phyloP scores from a whole-genome alignment of 92 coral and sea anemone species.

The Zoanthus gigantus region DNA sequence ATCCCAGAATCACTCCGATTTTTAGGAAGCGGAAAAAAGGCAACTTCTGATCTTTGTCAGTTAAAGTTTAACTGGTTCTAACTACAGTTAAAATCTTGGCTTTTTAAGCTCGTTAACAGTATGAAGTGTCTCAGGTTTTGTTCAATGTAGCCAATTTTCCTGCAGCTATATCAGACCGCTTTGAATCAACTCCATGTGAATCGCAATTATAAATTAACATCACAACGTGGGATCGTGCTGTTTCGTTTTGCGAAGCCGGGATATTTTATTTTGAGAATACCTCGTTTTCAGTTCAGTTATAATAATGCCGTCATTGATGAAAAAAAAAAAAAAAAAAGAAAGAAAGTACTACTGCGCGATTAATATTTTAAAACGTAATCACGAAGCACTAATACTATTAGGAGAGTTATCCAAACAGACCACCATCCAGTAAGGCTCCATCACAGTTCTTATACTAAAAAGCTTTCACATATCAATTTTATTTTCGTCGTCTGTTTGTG shows the following conservation, averaged over 20 bases:
- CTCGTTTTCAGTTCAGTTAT: neutral
- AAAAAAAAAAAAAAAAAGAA: neutral
- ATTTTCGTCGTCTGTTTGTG: conserved; percentile 14
- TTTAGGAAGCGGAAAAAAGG: conserved; percentile 9
- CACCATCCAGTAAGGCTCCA: neutral
- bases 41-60: neutral
- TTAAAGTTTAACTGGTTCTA: neutral
- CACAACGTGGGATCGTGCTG: conserved; percentile 14
- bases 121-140: neutral
- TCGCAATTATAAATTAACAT: conserved; percentile 28
- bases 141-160: neutral
- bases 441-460: neutral
- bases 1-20: conserved; percentile 25
- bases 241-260: neutral
- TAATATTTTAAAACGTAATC: conserved; percentile 16
- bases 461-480: neutral
- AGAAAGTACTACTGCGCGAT: neutral
- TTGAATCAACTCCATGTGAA: conserved; percentile 17
- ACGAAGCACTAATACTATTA: neutral
- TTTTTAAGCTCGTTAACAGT: neutral
- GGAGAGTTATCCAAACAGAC: conserved; percentile 34
- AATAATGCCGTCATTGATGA: neutral
- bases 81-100: neutral
- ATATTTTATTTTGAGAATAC: neutral
- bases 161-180: conserved; percentile 12